Evolutionary conservation across 2,113 vertebrate genomes (phyloP), one percentile per base, ranked within the genome.

Genomic region (Pluvialis apricaria): DNA sequence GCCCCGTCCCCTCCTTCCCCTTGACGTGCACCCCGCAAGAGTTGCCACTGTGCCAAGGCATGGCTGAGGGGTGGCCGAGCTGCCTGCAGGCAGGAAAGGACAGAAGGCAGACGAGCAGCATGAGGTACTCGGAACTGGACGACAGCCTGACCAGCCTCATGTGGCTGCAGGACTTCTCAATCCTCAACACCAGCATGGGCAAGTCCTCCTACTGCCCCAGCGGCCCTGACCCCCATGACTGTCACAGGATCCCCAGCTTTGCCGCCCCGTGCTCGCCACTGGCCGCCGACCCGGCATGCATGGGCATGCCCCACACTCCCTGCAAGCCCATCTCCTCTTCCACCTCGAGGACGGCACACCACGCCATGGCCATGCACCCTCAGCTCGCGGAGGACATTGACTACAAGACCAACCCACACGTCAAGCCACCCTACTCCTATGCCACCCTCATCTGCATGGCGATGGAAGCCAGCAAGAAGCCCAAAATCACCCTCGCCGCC

Each of bases 391-490:
- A 99, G 52, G 99, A 99, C 73, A 98, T 99, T 31, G 99, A 99
- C 98, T 99, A 99, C 87, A 98, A 98, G 96, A 99, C 98, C 93
- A 99, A 99, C 92, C 98, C 99, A 0, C 97, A 97, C 0, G 92
- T 99, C 96, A 99, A 99, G 96, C 99, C 99, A 0, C 99, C 99
- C 5, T 99, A 99, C 95, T 99, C 99, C 0, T 99, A 99, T 0
- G 99, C 99, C 90, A 99, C 98, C 4, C 99, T 99, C 76, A 99
- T 99, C 97, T 99, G 99, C 97, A 99, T 99, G 99, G 99, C 99
- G 38, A 99, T 99, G 99, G 98, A 99, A 94, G 99, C 99, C 92
- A 99, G 99, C 97, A 98, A 98, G 81, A 98, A 98, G 97, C 98
- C 97, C 96, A 99, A 99, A 98, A 99, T 99, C 97, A 99, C 99